Evolutionary conservation across 2,113 vertebrate species (phyloP).

Genomic region (Vireo altiloquus): DNA sequence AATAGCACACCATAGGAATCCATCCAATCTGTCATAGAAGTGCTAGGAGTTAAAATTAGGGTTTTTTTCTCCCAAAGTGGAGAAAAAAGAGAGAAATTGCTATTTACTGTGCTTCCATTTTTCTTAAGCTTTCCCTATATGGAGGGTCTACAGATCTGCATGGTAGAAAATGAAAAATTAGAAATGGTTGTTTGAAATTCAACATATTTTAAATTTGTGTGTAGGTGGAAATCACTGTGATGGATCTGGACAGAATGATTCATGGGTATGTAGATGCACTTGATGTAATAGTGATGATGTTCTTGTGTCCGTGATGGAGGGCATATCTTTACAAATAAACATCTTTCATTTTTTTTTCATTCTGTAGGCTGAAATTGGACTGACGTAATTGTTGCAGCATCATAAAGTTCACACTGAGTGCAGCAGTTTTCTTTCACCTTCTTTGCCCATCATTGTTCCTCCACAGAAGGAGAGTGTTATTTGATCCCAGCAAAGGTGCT

Average conservation of each 20-base stretch:
- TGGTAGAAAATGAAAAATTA: not conserved
- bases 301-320: not conserved
- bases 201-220: not conserved
- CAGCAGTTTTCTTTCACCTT: not conserved
- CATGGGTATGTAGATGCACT: not conserved
- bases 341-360: not conserved
- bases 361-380: not conserved
- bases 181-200: not conserved
- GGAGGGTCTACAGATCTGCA: not conserved
- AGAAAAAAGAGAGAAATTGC: not conserved
- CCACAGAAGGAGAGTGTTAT: not conserved
- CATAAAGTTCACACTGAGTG: not conserved
- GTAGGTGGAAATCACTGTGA: not conserved
- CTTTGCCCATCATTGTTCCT: not conserved
- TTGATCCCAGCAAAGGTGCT: not conserved
- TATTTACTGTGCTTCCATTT: not conserved
- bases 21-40: not conserved
- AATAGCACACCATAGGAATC: not conserved
- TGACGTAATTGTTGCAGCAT: not conserved
- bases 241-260: not conserved
- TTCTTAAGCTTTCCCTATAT: not conserved
- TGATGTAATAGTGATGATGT: not conserved
- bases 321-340: not conserved
- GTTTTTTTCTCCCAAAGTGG: fast-evolving
- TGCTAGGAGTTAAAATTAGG: not conserved